Conservation (phyloP, 2,797 vertebrate genomes). For the Sphenopsis melanotis region DNA sequence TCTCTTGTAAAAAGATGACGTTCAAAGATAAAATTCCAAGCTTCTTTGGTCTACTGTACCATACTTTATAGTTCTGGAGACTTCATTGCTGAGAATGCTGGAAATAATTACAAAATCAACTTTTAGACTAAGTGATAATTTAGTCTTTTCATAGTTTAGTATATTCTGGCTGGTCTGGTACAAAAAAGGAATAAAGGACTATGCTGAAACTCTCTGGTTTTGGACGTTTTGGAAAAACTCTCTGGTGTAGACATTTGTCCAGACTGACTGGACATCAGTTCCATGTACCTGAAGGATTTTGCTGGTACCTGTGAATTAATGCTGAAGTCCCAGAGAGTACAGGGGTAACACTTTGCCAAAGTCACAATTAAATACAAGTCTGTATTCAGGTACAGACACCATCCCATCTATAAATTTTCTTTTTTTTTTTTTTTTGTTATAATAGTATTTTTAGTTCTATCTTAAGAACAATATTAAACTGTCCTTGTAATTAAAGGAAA, state of each 20-base stretch:
- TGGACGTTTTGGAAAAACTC: neutral
- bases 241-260: neutral
- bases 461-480: neutral
- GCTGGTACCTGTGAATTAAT: neutral
- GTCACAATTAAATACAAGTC: neutral
- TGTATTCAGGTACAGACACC: neutral
- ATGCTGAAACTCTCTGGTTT: neutral
- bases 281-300: neutral
- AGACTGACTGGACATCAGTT: neutral
- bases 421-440: neutral
- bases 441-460: neutral
- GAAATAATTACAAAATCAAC: neutral
- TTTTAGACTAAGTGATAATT: neutral
- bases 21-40: neutral
- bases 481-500: neutral
- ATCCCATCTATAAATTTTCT: rapidly evolving
- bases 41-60: neutral
- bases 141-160: neutral
- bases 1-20: neutral
- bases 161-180: neutral
- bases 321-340: neutral
- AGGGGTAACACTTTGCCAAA: neutral
- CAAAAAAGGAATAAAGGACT: neutral
- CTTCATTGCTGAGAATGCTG: neutral
- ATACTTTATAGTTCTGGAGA: neutral